Base-by-base conservation (phyloP, 2,797 vertebrate species). In the Alfaro cultratus region DNA sequence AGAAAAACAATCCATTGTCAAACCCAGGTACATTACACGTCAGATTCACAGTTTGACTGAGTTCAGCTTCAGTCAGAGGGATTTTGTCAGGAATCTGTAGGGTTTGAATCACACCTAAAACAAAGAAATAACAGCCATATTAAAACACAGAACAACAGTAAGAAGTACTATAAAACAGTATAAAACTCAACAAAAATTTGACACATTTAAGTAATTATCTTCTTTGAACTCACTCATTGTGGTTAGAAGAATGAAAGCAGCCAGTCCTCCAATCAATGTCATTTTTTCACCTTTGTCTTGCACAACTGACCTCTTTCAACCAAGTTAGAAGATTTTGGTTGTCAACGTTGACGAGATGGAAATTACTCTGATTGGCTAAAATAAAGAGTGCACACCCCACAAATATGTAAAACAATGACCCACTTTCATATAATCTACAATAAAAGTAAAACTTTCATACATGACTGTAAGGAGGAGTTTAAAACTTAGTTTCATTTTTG, bases 281-380 rank as follows among this genome's bases (percentile, higher is more conserved):
- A 55, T 70, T 57, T 18, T 29, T 12, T 72, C 43, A 34, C 8
- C n/a, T 11, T 36, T 73, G 11, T 77, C 5, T 83, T 77, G 73
- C 64, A 47, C 72, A 51, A 68, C 3, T 84, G 62, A 78, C 5
- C 39, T 26, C 41, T 72, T 51, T 71, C 77, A 72, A 62, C 84
- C 77, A 83, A 83, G 39, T 83, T 79, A 51, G 73, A 82, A 89
- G 68, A 67, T 77, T 79, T 55, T 75, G 34, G 5, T 46, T 36
- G 55, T 72, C 10, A 76, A 68, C 9, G 31, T 77, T 77, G 55
- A 43, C 16, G 10, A 81, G n/a, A 46, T 78, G 23, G 2, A 83
- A 85, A 80, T 71, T 53, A 15, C 2, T 26, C 49, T 83, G 86
- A 91, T 89, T 89, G 92, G 92, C 76, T 89, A 83, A 83, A 81